Percentiles rank a stretch among this genome's conserved stretches.
Evolutionary conservation across 35 echinoderm and acorn worm genomes (phyloP).

Genomic region (Hemicentrotus pulcherrimus): DNA sequence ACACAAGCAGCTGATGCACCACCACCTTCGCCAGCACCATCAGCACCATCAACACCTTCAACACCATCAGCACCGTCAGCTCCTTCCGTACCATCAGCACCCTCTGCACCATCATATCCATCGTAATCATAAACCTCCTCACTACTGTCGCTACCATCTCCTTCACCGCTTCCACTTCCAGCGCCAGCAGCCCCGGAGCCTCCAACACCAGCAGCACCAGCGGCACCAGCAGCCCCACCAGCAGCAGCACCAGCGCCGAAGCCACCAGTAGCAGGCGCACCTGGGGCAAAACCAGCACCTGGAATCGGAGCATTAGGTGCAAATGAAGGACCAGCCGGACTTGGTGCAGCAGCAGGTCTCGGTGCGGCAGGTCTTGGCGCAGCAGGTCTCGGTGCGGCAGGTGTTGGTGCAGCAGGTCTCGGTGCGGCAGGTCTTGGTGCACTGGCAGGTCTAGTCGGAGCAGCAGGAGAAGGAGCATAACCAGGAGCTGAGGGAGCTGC

Average conservation of each 20-base stretch:
- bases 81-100: neutral
- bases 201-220: neutral
- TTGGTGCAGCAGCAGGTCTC: neutral
- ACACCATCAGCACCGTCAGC: conserved; percentile 30
- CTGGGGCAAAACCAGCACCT: neutral
- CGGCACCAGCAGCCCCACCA: neutral
- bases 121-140: conserved; percentile 10
- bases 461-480: neutral
- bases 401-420: neutral
- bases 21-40: neutral
- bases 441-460: neutral
- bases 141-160: neutral
- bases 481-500: neutral
- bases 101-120: conserved; percentile 31
- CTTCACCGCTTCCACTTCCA: conserved; percentile 17
- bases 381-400: neutral
- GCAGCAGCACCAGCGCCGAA: neutral
- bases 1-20: neutral
- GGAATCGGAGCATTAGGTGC: neutral
- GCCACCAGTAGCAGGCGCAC: neutral
- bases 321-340: neutral
- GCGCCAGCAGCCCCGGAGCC: neutral
- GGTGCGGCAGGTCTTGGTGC: neutral
- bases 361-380: conserved; percentile 1
- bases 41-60: conserved; percentile 28